phyloP scores from a whole-genome alignment of 2,888 invertebrate species.

The Lepidochrysops patricia region DNA sequence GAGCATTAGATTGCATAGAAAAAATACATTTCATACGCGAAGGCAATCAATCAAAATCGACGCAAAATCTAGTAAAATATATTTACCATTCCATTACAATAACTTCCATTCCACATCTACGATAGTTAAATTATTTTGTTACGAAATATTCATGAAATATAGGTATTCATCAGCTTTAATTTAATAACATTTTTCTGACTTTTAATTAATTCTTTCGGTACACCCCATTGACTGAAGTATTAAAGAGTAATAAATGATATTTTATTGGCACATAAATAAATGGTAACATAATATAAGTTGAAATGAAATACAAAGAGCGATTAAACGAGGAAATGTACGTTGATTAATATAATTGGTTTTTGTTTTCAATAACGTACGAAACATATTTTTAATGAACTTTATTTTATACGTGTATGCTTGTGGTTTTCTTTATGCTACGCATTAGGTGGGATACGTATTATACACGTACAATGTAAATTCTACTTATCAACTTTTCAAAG shows the following conservation, averaged over 20 bases:
- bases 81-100: too few relatives aligned
- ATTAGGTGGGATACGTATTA: too few relatives aligned
- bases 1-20: too few relatives aligned
- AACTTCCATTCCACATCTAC: too few relatives aligned
- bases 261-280: background rate
- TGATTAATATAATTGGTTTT: background rate
- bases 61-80: too few relatives aligned
- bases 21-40: too few relatives aligned
- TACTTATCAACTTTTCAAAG: background rate
- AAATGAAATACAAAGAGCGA: background rate
- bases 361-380: background rate
- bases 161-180: too few relatives aligned
- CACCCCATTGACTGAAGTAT: background rate
- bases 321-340: background rate
- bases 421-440: background rate
- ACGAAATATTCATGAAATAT: too few relatives aligned
- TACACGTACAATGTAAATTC: background rate
- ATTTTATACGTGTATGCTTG: background rate
- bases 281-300: background rate
- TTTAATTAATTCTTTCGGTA: background rate
- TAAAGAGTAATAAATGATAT: background rate
- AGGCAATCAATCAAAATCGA: too few relatives aligned
- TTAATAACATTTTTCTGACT: background rate
- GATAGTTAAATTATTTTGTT: too few relatives aligned
- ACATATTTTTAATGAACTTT: background rate